Evolutionary conservation across 2,888 invertebrate genomes (phyloP).

Genomic region (Spilosoma lubricipeda): DNA sequence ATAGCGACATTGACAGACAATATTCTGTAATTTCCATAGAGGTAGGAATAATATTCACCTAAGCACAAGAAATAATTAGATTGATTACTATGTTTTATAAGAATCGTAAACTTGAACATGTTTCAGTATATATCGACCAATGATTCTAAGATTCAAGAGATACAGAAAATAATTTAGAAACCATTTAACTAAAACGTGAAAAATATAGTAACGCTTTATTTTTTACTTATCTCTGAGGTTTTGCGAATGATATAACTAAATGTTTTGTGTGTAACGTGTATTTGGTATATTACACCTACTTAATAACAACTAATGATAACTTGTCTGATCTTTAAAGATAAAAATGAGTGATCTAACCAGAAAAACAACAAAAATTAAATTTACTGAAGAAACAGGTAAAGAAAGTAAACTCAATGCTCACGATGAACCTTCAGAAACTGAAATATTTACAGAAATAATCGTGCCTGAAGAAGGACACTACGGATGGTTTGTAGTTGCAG

Average conservation of each 20-base stretch:
- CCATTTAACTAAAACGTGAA: neutral
- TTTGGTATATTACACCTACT: neutral
- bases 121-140: neutral
- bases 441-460: conserved; percentile 77
- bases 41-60: too few relatives aligned
- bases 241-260: neutral
- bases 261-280: neutral
- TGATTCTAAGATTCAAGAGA: neutral
- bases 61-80: neutral
- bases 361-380: neutral
- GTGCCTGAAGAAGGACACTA: conserved; percentile 78
- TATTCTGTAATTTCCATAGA: neutral
- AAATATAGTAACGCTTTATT: neutral
- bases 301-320: too few relatives aligned
- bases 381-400: neutral
- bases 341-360: neutral
- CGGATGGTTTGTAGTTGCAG: conserved; percentile 77
- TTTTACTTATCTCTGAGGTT: neutral
- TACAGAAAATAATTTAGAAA: neutral
- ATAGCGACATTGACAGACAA: neutral
- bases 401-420: neutral
- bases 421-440: conserved; percentile 61
- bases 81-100: neutral
- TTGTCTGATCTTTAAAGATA: neutral
- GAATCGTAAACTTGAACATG: neutral